Evolutionary conservation across 2,888 invertebrate genomes (phyloP).

Genomic region (Eugnorisma glareosa): DNA sequence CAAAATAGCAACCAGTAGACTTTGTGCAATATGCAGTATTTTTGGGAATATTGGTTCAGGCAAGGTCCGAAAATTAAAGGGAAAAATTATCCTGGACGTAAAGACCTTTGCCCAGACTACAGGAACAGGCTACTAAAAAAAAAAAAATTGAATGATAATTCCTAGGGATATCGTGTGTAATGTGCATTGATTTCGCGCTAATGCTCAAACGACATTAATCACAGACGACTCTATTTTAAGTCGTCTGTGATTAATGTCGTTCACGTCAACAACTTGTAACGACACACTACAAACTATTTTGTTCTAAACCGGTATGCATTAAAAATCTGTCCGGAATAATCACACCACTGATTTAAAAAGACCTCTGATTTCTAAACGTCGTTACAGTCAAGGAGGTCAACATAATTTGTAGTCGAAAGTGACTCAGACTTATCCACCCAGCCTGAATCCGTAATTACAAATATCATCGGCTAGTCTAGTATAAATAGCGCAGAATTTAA

Average conservation of each 20-base stretch:
- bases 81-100: neutral
- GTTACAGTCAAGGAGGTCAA: conserved; percentile 24
- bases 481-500: conserved; percentile 16
- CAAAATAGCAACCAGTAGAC: neutral
- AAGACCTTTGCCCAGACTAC: no score
- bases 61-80: no score
- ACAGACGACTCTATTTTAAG: no score
- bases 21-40: neutral
- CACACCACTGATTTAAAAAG: conserved; percentile 33
- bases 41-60: neutral
- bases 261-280: conserved; percentile 17
- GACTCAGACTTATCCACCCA: conserved; percentile 51
- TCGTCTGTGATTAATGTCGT: no score
- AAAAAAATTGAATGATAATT: neutral
- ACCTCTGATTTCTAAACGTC: conserved; percentile 37
- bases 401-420: conserved; percentile 29
- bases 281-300: conserved; percentile 15
- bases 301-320: conserved; percentile 54
- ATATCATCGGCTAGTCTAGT: conserved; percentile 32
- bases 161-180: neutral
- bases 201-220: neutral
- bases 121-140: no score
- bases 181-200: neutral
- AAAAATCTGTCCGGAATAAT: conserved; percentile 25
- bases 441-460: conserved; percentile 56